Conservation (phyloP, 2,797 vertebrate species). For the Hippoglossus hippoglossus region DNA sequence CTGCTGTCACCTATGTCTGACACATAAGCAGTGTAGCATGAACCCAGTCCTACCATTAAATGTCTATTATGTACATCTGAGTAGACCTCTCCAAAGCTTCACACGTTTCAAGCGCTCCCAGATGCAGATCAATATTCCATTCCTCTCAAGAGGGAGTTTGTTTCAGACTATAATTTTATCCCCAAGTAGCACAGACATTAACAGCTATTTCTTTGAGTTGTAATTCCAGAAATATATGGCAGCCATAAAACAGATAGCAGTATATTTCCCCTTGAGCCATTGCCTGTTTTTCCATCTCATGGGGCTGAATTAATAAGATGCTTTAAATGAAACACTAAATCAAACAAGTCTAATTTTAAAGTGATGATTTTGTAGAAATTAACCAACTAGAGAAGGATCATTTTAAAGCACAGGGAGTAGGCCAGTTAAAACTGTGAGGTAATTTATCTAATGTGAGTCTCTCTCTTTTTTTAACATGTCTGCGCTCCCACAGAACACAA, state of each 20-base stretch:
- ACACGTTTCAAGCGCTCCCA: conserved; percentile 42
- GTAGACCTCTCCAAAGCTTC: conserved; percentile 39
- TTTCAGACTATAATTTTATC: conserved; percentile 60
- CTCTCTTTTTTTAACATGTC: too few species aligned
- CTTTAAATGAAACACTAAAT: conserved; percentile 62
- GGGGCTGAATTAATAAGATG: conserved; percentile 64
- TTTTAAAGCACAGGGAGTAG: conserved; percentile 41
- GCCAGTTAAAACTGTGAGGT: conserved; percentile 44
- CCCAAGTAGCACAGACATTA: conserved; percentile 58
- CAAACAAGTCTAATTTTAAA: conserved; percentile 63
- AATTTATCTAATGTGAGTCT: conserved; percentile 50
- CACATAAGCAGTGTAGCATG: not conserved
- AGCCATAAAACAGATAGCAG: conserved; percentile 64
- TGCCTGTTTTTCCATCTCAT: conserved; percentile 58
- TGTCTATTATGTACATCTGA: conserved; percentile 33
- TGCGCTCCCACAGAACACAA: not conserved
- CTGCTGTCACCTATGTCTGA: not conserved
- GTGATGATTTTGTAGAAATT: conserved; percentile 59
- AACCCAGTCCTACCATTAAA: conserved; percentile 32
- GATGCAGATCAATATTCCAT: conserved; percentile 69
- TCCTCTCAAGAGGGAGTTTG: conserved; percentile 46
- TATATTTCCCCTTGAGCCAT: conserved; percentile 46
- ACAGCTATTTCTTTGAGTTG: conserved; percentile 64
- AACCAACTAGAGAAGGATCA: conserved; percentile 49
- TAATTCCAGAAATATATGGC: conserved; percentile 56